These are phyloP conservation scores for Capreolus pygargus DNA, from an alignment of 2,113 vertebrate species.

Conservation along the genomic window DNA sequence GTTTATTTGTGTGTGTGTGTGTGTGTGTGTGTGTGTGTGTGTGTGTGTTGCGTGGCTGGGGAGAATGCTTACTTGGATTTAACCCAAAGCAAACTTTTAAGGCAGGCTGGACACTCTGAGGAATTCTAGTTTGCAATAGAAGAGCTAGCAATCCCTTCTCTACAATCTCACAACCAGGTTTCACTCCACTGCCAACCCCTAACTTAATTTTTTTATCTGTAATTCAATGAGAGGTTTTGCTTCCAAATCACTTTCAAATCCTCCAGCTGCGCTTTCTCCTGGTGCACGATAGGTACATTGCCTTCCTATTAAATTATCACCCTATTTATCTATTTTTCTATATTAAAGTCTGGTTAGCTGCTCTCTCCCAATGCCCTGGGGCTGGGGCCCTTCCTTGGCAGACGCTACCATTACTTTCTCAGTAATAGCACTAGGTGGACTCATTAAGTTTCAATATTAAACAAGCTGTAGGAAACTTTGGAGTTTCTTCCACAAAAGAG, in stretches of 20 bases:
- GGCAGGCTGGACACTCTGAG: slow-evolving; percentile 62
- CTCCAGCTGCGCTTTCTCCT: slow-evolving; percentile 75
- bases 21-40: background rate
- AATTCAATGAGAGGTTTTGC: slow-evolving; percentile 77
- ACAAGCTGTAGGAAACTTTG: slow-evolving; percentile 36
- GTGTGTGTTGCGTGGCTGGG: slow-evolving; percentile 34
- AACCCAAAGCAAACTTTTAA: slow-evolving; percentile 65
- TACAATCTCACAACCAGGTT: slow-evolving; percentile 54
- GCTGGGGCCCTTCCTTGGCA: slow-evolving; percentile 51
- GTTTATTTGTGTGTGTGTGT: background rate
- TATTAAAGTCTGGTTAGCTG: slow-evolving; percentile 74
- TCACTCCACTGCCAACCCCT: slow-evolving; percentile 65
- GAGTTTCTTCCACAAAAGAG: slow-evolving; percentile 23
- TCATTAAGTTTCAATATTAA: slow-evolving; percentile 70
- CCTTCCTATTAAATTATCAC: slow-evolving; percentile 78
- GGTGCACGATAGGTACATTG: slow-evolving; percentile 73
- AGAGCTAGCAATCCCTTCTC: slow-evolving; percentile 51
- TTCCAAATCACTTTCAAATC: slow-evolving; percentile 81
- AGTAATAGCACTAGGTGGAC: slow-evolving; percentile 27
- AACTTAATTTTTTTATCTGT: slow-evolving; percentile 76
- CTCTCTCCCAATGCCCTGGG: slow-evolving; percentile 51
- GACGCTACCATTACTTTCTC: background rate
- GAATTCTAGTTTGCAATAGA: slow-evolving; percentile 61
- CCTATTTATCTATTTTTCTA: slow-evolving; percentile 73
- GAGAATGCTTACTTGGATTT: slow-evolving; percentile 64